phyloP scores from a whole-genome alignment of 2,888 invertebrate genomes.

The Agonopterix heracliana region DNA sequence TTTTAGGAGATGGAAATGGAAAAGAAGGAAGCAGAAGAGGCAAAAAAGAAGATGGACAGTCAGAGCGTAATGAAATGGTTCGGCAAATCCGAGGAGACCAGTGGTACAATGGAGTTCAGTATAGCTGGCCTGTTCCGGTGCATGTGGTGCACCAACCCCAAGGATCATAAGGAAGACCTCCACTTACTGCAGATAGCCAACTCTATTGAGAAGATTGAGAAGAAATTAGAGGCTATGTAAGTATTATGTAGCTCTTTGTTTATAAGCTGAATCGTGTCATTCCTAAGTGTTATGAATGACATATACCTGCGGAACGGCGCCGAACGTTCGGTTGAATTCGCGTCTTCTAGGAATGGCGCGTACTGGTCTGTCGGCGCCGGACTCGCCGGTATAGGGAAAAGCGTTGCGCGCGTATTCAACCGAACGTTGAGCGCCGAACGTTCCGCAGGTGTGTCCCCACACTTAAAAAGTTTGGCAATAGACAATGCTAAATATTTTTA shows the following conservation, averaged over 20 bases:
- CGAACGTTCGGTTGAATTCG: no score
- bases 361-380: no score
- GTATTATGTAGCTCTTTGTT: constrained; percentile 16
- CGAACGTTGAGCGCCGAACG: no score
- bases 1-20: constrained; percentile 88
- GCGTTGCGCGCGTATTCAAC: no score
- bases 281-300: no score
- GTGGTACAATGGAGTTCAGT: constrained; percentile 89
- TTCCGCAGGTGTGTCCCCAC: no score
- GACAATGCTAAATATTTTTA: no score
- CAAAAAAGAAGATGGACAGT: constrained; percentile 86
- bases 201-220: constrained; percentile 84
- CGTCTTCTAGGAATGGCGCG: no score
- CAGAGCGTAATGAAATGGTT: constrained; percentile 86
- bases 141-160: constrained; percentile 92
- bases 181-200: constrained; percentile 89
- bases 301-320: no score
- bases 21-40: constrained; percentile 86
- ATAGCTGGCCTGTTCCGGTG: constrained; percentile 91
- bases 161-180: constrained; percentile 88
- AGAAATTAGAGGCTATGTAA: constrained; percentile 79
- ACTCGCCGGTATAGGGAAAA: no score
- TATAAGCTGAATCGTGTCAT: neutral
- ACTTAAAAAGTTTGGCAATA: no score
- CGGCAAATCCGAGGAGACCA: constrained; percentile 83